Evolutionary conservation across 2,113 vertebrate species (phyloP), one percentile per base, ranked within the genome.

Genomic region (Nycticebus coucang): DNA sequence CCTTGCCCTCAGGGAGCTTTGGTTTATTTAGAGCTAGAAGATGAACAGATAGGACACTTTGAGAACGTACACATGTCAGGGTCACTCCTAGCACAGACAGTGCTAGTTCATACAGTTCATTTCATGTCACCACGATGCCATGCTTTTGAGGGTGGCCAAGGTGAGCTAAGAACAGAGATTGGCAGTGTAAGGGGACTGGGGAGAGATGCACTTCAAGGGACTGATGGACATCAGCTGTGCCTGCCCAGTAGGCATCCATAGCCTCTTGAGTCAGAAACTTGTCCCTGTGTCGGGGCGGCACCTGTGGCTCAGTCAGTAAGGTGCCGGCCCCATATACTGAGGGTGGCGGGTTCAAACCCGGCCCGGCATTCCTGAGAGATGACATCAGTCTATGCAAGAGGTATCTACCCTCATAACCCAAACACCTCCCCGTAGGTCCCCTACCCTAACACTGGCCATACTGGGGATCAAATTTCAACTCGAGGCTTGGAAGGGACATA

Each of bases 141-240:
- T 21, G 19, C 18, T 5, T 15, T 45, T 22, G n/a, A 15, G 37
- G 64, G 21, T 2, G 33, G 15, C 35, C 12, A 5, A 59, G 33
- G 13, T 15, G 17, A 71, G 37, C 7, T 18, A 22, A 14, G 50
- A 50, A 1, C 0, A 0, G 21, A 5, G 5, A 11, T 4, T 1
- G 37, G 75, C 2, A 0, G 22, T n/a, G n/a, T n/a, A 6, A 81
- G 50, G 33, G 45, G 28, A 50, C 10, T 17, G 9, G 8, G 60
- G 8, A 62, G 21, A 22, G 60, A 24, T 7, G 30, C 9, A 19
- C 2, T 74, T 15, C 4, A 2, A 77, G 55, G 77, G 19, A 26
- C 8, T 0, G 0, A 21, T 18, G 72, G 53, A 30, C 17, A 68
- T 17, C 62, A 41, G 5, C 28, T 66, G 19, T 22, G 19, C 13